Conservation (phyloP, 2,888 invertebrate species). For the Hirudinaria manillensis region DNA sequence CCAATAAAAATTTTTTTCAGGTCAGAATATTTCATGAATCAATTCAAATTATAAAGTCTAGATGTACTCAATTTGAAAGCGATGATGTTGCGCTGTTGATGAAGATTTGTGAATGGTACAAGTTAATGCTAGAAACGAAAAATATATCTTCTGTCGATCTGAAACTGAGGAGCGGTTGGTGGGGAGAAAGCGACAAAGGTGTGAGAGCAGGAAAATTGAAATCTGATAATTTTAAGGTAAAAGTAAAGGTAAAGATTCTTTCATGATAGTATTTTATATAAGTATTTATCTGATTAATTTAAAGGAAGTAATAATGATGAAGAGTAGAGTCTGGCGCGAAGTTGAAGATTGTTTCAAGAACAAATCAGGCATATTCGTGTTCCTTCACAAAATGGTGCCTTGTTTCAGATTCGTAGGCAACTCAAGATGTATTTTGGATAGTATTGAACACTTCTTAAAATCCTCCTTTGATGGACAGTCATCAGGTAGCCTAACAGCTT, state of each 20-base stretch:
- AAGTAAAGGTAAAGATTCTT: too few species aligned
- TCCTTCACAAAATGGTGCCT: background rate
- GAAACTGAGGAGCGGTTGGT: slow-evolving; percentile 25
- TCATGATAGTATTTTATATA: too few species aligned
- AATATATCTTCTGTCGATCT: slow-evolving; percentile 1
- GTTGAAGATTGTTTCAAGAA: too few species aligned
- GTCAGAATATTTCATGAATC: too few species aligned
- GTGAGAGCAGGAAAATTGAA: background rate
- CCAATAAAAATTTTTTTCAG: too few species aligned
- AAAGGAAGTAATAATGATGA: too few species aligned
- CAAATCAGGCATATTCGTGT: background rate
- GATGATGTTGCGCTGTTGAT: slow-evolving; percentile 3
- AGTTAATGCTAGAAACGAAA: slow-evolving; percentile 13
- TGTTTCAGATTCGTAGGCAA: background rate
- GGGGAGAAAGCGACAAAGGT: slow-evolving; percentile 1
- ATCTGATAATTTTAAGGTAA: background rate
- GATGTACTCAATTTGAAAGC: too few species aligned
- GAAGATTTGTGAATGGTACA: slow-evolving; percentile 24
- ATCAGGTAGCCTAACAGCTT: background rate
- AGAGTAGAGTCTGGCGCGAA: too few species aligned
- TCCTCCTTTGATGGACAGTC: background rate
- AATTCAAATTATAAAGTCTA: too few species aligned
- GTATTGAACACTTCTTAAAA: background rate
- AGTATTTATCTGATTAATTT: too few species aligned
- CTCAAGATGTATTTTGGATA: background rate